Conservation (phyloP, 2,113 vertebrate genomes). For the Oryzias curvinotus region DNA sequence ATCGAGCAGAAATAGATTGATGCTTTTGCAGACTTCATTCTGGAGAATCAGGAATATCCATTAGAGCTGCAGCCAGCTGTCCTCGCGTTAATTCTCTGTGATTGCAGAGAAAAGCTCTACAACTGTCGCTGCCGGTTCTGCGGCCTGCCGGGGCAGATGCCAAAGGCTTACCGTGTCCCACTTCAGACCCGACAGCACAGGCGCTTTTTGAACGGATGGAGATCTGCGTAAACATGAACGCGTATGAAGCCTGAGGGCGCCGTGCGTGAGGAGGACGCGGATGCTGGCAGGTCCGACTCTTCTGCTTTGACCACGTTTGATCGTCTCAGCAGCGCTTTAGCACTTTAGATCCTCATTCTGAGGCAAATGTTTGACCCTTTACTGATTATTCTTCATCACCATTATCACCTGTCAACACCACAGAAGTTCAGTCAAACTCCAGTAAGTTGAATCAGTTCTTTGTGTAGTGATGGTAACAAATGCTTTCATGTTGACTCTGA, state of each 20-base stretch:
- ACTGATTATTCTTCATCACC: neutral
- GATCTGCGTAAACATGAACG: constrained; percentile 42
- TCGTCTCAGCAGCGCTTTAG: neutral
- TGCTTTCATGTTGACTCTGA: neutral
- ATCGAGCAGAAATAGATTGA: constrained; percentile 16
- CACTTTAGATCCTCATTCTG: neutral
- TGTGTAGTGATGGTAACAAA: too few species aligned
- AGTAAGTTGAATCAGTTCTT: neutral
- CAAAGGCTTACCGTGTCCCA: constrained; percentile 5
- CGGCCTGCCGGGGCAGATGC: constrained; percentile 15
- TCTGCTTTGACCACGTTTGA: neutral
- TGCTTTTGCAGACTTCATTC: constrained; percentile 24
- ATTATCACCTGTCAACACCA: constrained; percentile 2
- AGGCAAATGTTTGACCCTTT: neutral
- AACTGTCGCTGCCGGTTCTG: constrained; percentile 16
- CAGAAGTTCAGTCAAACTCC: neutral
- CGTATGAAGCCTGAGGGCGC: constrained; percentile 46
- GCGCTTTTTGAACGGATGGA: constrained; percentile 36
- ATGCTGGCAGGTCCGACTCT: constrained; percentile 28
- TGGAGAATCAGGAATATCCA: constrained; percentile 34
- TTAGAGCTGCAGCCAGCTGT: constrained; percentile 55
- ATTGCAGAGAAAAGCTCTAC: constrained; percentile 34
- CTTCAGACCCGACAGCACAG: constrained; percentile 31
- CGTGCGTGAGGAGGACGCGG: constrained; percentile 38
- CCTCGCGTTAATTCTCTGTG: constrained; percentile 27